Conservation (phyloP, 2,797 vertebrate species). For the Denticeps clupeoides region DNA sequence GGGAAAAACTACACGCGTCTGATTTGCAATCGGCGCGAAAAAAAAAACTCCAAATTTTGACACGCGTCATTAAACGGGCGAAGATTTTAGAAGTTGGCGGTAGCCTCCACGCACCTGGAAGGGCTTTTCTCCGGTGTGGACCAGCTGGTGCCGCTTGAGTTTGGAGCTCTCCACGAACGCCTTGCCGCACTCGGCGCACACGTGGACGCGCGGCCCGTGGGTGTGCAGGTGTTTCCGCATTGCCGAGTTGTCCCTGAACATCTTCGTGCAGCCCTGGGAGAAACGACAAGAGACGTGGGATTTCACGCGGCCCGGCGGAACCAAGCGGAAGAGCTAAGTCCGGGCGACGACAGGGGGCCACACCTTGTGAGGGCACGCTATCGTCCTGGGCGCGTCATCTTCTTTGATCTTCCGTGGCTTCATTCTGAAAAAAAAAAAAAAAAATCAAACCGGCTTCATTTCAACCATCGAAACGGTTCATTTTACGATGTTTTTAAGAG, state of each 20-base stretch:
- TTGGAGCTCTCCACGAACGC: constrained; percentile 98
- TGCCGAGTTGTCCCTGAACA: constrained; percentile 99
- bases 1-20: no score
- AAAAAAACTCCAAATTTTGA: no score
- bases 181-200: constrained; percentile 98
- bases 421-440: constrained; percentile 65
- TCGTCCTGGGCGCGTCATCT: constrained; percentile 94
- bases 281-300: not conserved
- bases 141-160: constrained; percentile 94
- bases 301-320: constrained; percentile 9
- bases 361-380: constrained; percentile 99
- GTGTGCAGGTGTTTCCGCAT: constrained; percentile 99
- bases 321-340: not conserved
- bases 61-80: no score
- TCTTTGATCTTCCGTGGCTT: constrained; percentile 99
- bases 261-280: constrained; percentile 93
- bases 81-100: no score
- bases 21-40: no score
- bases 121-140: constrained; percentile 97
- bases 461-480: no score
- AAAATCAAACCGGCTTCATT: not conserved
- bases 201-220: constrained; percentile 91
- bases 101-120: constrained; percentile 82
- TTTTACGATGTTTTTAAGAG: no score
- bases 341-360: not conserved